Base-by-base conservation (phyloP, 1,140 invertebrate genomes). In the Coptotermes formosanus region DNA sequence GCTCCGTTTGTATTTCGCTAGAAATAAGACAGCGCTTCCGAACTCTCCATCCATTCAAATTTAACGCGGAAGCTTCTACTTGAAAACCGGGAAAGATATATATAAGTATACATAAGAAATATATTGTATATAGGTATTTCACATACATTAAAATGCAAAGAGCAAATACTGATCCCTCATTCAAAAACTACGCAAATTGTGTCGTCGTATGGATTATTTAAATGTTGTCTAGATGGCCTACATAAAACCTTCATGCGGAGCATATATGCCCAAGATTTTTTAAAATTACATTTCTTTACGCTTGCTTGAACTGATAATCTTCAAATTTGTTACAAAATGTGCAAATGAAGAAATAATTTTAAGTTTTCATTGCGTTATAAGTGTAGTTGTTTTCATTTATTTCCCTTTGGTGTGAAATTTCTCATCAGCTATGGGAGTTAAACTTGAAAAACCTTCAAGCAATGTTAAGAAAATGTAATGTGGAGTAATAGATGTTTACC, bases 161-260 rank as follows among this genome's bases (percentile, higher is more conserved):
- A 55, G 19, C 52, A 75, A n/a, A 75, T 30, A 75, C 14, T 21
- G n/a, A 30, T 75, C 64, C 64, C n/a, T 8, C 59, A 4, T 30
- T 0, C 16, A 75, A 6, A 75, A 75, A n/a, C n/a, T 7, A 55
- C n/a, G n/a, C 9, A 64, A 64, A 64, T 9, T 48, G 9, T 48
- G 7, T 23, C 64, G 11, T 75, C 64, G 4, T 9, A 75, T 30
- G n/a, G 0, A 30, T 75, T 25, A 30, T 11, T 25, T 25, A 9
- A 75, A n/a, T 75, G n/a, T 30, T 75, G n/a, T 75, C 64, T 30
- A 75, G 64, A 75, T 25, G 64, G 64, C 64, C 64, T 75, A 75
- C 8, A 75, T 8, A 75, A 25, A 75, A 59, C 55, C 3, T 19
- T 3, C 55, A 59, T 19, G 21, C 38, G 4, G 38, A 38, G 38